Conservation (phyloP, 2,113 vertebrate genomes). For the Uria lomvia region DNA sequence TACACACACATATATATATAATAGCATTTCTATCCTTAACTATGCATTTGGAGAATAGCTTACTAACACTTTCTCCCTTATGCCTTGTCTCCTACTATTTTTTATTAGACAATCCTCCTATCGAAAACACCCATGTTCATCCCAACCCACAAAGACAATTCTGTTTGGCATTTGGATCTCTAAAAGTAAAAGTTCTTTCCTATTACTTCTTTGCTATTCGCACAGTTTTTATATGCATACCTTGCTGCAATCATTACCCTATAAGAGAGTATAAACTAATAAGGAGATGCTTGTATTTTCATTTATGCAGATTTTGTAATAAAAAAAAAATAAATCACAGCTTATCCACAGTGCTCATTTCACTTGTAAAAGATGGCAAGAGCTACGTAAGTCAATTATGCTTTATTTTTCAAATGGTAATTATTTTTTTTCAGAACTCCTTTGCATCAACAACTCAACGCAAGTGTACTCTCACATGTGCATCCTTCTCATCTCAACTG, state of each 20-base stretch:
- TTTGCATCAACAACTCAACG: not conserved
- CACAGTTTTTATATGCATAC: not conserved
- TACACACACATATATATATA: too few species aligned
- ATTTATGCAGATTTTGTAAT: not conserved
- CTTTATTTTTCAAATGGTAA: not conserved
- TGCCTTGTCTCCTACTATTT: not conserved
- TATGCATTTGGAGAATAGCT: not conserved
- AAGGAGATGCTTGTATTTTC: not conserved
- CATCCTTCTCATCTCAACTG: not conserved
- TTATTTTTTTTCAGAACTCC: not conserved
- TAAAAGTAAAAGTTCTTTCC: not conserved
- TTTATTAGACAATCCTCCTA: not conserved
- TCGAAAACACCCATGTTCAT: not conserved
- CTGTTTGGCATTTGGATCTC: not conserved
- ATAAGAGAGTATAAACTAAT: not conserved
- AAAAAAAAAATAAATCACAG: not conserved
- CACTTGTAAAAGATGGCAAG: not conserved
- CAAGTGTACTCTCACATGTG: not conserved
- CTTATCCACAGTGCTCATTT: not conserved
- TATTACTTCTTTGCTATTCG: not conserved
- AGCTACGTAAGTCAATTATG: not conserved
- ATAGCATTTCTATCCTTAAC: not conserved
- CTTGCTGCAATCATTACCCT: not conserved
- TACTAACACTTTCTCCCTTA: not conserved
- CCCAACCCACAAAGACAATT: not conserved